Evolutionary conservation across 92 coral and sea anemone species (phyloP).

Genomic region (Porites evermanni): DNA sequence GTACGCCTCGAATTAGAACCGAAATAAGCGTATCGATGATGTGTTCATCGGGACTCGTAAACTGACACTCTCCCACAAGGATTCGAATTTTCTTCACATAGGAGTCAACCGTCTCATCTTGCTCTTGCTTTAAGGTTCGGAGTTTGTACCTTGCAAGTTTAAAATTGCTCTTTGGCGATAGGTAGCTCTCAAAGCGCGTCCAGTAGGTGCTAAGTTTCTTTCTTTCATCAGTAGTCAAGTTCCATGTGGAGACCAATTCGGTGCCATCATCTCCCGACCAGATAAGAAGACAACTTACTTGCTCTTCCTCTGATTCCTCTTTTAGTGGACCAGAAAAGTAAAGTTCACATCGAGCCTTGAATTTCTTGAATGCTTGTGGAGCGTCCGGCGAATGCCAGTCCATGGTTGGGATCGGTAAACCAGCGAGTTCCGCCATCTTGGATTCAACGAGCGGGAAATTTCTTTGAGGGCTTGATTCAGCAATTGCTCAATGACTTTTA

Average conservation of each 20-base stretch:
- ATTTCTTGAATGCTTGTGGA: constrained; percentile 28
- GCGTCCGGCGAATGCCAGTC: constrained; percentile 45
- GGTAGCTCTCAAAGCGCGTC: constrained; percentile 68
- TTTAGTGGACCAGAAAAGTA: constrained; percentile 72
- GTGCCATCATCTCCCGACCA: constrained; percentile 58
- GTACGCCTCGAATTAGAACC: constrained; percentile 51
- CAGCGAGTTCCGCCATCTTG: constrained; percentile 65
- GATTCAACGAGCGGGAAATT: constrained; percentile 23
- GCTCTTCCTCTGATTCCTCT: constrained; percentile 46
- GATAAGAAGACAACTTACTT: constrained; percentile 54
- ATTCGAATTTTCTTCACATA: constrained; percentile 70
- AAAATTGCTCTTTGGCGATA: constrained; percentile 69
- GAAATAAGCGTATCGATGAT: too few species aligned
- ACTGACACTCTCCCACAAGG: constrained; percentile 69
- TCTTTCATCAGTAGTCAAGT: too few species aligned
- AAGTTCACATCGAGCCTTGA: constrained; percentile 67
- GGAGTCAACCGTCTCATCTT: constrained; percentile 69
- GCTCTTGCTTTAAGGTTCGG: constrained; percentile 60
- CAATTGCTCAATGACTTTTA: too few species aligned
- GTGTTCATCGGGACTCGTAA: constrained; percentile 50
- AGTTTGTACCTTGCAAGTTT: constrained; percentile 64
- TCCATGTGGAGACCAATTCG: too few species aligned
- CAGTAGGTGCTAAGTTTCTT: constrained; percentile 50
- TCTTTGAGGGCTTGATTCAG: too few species aligned
- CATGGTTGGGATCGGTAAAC: constrained; percentile 69